Conservation (phyloP, 37 sponge, comb jelly and placozoan genomes). For the Agelas oroides region DNA sequence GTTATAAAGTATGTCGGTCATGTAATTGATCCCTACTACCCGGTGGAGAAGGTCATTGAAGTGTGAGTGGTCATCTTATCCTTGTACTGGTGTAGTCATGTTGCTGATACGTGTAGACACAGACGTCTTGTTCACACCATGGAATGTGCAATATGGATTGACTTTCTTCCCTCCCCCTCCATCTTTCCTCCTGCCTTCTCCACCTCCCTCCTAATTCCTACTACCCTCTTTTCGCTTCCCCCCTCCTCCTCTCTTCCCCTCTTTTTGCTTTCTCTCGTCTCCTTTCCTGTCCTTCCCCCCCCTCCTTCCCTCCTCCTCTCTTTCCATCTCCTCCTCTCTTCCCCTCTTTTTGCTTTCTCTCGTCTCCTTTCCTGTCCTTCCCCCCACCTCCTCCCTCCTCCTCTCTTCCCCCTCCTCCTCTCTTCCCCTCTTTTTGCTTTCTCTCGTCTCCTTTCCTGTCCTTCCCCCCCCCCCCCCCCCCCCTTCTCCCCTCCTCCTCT, state of each 20-base stretch:
- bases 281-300: neutral
- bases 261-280: constrained; percentile 2
- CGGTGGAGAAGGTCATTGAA: constrained; percentile 48
- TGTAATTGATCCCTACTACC: constrained; percentile 50
- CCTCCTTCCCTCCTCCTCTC: no score
- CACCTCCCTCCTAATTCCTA: neutral
- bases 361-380: no score
- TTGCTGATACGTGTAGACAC: neutral
- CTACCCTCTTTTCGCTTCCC: no score
- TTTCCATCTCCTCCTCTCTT: no score
- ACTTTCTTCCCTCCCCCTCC: neutral
- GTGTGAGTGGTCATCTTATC: constrained; percentile 6
- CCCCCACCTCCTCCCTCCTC: no score
- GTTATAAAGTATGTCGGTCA: constrained; percentile 43
- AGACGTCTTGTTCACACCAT: neutral
- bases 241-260: neutral
- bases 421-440: neutral
- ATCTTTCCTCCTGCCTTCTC: neutral
- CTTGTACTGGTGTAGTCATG: neutral
- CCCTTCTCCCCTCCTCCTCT: no score
- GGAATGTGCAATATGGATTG: no score
- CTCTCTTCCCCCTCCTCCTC: no score
- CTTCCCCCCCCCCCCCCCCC: constrained; percentile 10
- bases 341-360: no score
- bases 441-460: constrained; percentile 3